Base-by-base conservation (phyloP, 1,140 invertebrate genomes). In the Lethrus apterus region DNA sequence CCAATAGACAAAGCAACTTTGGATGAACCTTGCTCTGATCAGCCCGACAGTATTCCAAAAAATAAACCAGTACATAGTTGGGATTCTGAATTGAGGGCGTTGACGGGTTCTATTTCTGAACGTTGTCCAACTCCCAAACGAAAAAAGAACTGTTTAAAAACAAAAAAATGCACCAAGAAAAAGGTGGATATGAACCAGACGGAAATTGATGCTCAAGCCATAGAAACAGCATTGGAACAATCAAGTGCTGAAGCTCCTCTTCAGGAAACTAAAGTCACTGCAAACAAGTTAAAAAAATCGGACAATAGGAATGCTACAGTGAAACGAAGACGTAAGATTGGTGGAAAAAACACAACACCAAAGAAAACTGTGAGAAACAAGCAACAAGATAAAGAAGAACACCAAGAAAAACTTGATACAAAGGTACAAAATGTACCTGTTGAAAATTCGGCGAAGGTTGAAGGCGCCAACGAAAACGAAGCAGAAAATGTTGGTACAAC, bases 31-130 rank as follows among this genome's bases (percentile, higher is more conserved):
- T n/a, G n/a, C n/a, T n/a, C n/a, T n/a, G n/a, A n/a, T n/a, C n/a
- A n/a, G n/a, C n/a, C n/a, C n/a, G n/a, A n/a, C n/a, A n/a, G n/a
- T n/a, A n/a, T n/a, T n/a, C n/a, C 23, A 26, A 42, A 42, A 42
- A 13, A 24, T 10, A 47, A 29, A 38, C 8, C 20, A 31, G 9
- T 30, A 32, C 8, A 18, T 24, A 44, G 43, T 38, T 52, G 51
- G 51, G 51, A 52, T 46, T 10, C 51, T 10, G 40, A 46, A 19
- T 46, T 52, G 9, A 44, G 51, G 23, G 50, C 44, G 29, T 20
- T 35, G 20, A 30, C 30, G 24, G 40, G 40, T n/a, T 17, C 20
- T 20, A 11, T 38, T 42, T 26, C 24, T 9, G 14, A 26, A 42
- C 24, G 3, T 17, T 26, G 2, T 29, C n/a, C n/a, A 26, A 14